phyloP scores from a whole-genome alignment of 2,888 invertebrate species.

The Protodeltote pygarga region DNA sequence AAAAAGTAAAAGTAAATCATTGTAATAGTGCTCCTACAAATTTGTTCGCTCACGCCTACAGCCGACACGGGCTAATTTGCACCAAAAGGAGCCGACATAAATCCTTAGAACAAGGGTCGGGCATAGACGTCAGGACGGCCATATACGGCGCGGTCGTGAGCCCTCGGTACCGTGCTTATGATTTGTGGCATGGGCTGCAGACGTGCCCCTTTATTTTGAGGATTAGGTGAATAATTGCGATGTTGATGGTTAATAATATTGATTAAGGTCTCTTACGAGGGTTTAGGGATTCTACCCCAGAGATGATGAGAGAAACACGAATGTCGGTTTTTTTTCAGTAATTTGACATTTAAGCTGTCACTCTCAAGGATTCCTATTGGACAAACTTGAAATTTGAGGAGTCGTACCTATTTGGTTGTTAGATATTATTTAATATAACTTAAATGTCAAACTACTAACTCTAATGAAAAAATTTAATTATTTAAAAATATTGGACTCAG shows the following conservation, averaged over 20 bases:
- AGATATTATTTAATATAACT: too few relatives aligned
- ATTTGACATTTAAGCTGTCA: too few relatives aligned
- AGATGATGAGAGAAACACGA: neutral
- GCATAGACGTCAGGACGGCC: conserved; percentile 70
- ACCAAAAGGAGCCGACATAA: conserved; percentile 80
- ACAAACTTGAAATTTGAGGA: too few relatives aligned
- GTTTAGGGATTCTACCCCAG: too few relatives aligned
- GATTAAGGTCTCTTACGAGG: too few relatives aligned
- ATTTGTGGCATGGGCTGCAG: conserved; percentile 68
- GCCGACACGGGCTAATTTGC: conserved; percentile 79
- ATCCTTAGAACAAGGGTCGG: conserved; percentile 75
- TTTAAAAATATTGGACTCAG: too few relatives aligned
- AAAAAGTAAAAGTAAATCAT: conserved; percentile 47
- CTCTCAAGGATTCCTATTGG: too few relatives aligned
- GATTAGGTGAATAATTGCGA: conserved; percentile 49
- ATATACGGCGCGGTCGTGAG: conserved; percentile 82
- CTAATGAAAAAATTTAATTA: too few relatives aligned
- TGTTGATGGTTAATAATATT: conserved; percentile 25
- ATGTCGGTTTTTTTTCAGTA: neutral
- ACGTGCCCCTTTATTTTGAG: conserved; percentile 41
- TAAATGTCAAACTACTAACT: too few relatives aligned
- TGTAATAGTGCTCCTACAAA: conserved; percentile 63
- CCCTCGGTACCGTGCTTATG: conserved; percentile 73
- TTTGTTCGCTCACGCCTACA: conserved; percentile 79
- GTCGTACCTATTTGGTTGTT: too few relatives aligned